Evolutionary conservation across 2,113 vertebrate species (phyloP), one percentile per base, ranked within the genome.

Genomic region (Trematocara unimaculatum): DNA sequence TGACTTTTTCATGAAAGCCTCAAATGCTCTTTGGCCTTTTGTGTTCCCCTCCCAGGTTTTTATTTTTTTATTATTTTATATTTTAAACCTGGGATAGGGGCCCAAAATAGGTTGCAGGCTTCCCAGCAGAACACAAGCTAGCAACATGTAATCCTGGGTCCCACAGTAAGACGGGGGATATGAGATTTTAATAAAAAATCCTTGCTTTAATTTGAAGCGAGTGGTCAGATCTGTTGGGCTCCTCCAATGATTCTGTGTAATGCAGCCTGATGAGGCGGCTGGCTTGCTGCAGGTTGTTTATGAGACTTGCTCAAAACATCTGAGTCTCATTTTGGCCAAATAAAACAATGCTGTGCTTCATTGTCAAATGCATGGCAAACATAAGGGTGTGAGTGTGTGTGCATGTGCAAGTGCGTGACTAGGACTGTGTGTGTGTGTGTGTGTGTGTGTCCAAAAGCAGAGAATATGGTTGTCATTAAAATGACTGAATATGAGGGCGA

Each of bases 391-490:
- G 42, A 74, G 88, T 86, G 88, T 86, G 87, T 90, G 80, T 70
- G 82, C 42, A 42, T 4, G 18, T 86, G 67, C 42, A 18, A 35
- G 49, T 38, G 51, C 64, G 84, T 55, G 8, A 60, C 26, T 55
- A 42, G 35, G 49, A 49, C 38, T 31, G 31, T 31, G 31, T 31
- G 40, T 18, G 60, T 84, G 62, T 86, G 64, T 79, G 64, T 78
- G 35, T 20, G 58, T 74, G 74, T 86, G 23, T 81, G 79, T 80
- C 78, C 45, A 81, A 82, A 54, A 67, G 87, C 55, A 88, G 85
- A 87, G 56, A 94, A 95, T 93, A 81, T 96, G 95, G 94, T 95
- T 95, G 92, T 93, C 82, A 95, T 95, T 95, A 95, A 90, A 90
- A 92, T 90, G 88, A 92, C 90, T 91, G 88, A 94, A 92, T 85